Evolutionary conservation across 2,113 vertebrate species (phyloP).

Genomic region (Rallus limicola): DNA sequence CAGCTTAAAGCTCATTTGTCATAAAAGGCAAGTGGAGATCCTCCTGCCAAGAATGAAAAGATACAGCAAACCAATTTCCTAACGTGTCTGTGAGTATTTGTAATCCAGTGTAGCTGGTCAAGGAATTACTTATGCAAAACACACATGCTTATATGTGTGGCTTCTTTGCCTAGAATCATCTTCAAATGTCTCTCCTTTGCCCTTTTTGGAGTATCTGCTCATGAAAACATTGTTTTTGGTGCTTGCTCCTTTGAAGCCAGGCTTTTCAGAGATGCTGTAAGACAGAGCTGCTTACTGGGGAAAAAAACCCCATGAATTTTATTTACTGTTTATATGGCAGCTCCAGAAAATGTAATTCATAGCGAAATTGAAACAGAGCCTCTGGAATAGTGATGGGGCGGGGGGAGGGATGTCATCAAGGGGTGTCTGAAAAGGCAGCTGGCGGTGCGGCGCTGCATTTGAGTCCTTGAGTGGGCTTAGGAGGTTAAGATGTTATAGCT

Average conservation of each 20-base stretch:
- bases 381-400: neutral
- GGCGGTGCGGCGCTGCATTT: neutral
- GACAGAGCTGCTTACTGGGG: constrained; percentile 64
- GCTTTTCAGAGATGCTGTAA: constrained; percentile 18
- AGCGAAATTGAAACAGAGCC: neutral
- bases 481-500: neutral
- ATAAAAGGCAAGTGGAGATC: constrained; percentile 33
- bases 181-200: neutral
- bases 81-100: neutral
- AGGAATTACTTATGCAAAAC: neutral
- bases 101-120: constrained; percentile 24
- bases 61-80: neutral
- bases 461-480: neutral
- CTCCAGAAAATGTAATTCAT: constrained; percentile 36
- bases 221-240: constrained; percentile 15
- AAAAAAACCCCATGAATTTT: constrained; percentile 49
- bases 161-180: neutral
- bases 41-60: constrained; percentile 16
- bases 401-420: rapidly evolving
- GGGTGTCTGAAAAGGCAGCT: neutral
- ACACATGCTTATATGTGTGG: neutral
- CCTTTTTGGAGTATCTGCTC: constrained; percentile 35
- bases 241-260: constrained; percentile 18
- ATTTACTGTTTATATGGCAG: constrained; percentile 57
- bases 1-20: constrained; percentile 42